Percentiles rank a stretch among this genome's conserved stretches.
These are phyloP conservation scores for Virgularia gustaviana DNA, from an alignment of 92 coral and sea anemone species.

Conservation along the genomic window DNA sequence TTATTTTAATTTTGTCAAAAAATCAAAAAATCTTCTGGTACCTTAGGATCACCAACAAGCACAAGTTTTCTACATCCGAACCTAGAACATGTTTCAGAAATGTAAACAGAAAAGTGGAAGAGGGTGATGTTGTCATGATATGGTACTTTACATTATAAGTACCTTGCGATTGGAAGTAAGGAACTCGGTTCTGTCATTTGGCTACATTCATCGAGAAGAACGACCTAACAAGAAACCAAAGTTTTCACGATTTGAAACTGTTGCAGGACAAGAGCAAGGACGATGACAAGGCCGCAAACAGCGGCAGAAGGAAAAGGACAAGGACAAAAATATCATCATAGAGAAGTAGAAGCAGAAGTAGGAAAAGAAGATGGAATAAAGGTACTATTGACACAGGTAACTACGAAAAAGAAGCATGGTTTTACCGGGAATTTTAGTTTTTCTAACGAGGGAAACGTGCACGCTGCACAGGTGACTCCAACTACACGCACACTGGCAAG, in stretches of 20 bases:
- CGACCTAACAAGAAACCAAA: slow-evolving; percentile 60
- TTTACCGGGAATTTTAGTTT: slow-evolving; percentile 83
- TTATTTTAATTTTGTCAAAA: too few species aligned
- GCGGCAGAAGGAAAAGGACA: background rate
- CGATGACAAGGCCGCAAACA: background rate
- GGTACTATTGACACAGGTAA: background rate
- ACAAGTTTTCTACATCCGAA: slow-evolving; percentile 89
- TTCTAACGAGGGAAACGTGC: slow-evolving; percentile 80
- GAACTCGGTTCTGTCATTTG: slow-evolving; percentile 98
- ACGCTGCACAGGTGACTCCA: slow-evolving; percentile 95
- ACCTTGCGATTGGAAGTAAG: slow-evolving; percentile 93
- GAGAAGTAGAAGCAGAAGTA: background rate
- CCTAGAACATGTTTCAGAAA: slow-evolving; percentile 21
- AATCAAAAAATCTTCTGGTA: too few species aligned
- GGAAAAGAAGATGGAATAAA: background rate
- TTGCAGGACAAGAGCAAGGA: background rate
- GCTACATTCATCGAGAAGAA: slow-evolving; percentile 91
- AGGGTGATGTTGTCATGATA: background rate
- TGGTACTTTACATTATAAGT: too few species aligned
- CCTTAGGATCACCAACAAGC: slow-evolving; percentile 98
- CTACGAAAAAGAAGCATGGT: too few species aligned
- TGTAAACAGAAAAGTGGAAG: background rate
- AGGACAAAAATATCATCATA: background rate
- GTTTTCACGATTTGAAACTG: background rate
- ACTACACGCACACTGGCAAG: slow-evolving; percentile 76